Base-by-base conservation (phyloP, 2,113 vertebrate species). In the Neotoma lepida region DNA sequence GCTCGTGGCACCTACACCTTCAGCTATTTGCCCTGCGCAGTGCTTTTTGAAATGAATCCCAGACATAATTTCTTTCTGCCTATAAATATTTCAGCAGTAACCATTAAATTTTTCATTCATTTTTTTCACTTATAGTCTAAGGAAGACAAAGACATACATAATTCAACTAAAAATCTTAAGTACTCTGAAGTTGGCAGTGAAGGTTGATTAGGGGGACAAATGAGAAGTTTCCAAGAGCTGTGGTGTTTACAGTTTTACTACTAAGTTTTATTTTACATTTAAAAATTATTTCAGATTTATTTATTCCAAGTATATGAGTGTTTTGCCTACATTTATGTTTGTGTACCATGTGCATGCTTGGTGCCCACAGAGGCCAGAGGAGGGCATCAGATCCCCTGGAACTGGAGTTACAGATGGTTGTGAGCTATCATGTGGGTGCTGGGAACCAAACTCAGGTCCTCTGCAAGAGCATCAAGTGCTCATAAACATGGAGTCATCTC, bases 11-110 rank as follows among this genome's bases (percentile, higher is more conserved):
- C 24, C 26, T 54, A 41, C 18, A 74, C 73, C 33, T 20, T 35
- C 17, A 63, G 33, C 14, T 87, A 58, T 22, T 82, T 87, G 17
- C 26, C 41, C 22, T 10, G 51, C 24, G 64, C 10, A 46, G 15
- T 4, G 82, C 30, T 66, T 68, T 96, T 86, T 94, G 22, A 94
- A 97, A 93, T 81, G 88, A 94, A 96, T 91, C 51, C 87, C 74
- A 96, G 80, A 96, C 28, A 89, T 84, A 26, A 61, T 68, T 84
- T 61, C 56, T 49, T 88, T 61, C 77, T 78, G 64, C 92, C 35
- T 63, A 85, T 97, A 96, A 97, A 96, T 95, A 96, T 96, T 97
- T 96, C 89, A 97, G 64, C 44, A 92, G 63, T 20, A 95, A 76
- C 63, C 78, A 95, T 95, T 94, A 74, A 86, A 93, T 94, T 91